Evolutionary conservation across 2,113 vertebrate species (phyloP), one percentile per base, ranked within the genome.

Genomic region (Coptodon rendalli): DNA sequence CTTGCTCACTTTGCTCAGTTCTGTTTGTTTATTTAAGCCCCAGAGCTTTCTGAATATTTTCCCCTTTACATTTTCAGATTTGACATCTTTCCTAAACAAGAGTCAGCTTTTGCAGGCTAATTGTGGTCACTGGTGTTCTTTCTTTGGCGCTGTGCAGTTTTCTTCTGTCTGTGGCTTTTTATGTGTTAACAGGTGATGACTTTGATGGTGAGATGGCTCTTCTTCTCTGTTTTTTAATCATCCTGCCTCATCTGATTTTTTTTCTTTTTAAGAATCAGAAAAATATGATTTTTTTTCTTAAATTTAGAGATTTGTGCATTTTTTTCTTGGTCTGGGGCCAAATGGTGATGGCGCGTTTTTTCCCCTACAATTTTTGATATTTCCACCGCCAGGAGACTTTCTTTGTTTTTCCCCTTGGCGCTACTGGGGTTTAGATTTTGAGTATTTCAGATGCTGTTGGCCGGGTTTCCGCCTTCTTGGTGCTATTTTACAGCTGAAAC

Each of bases 401-500:
- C 22, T 48, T 45, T 76, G 24, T 48, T 76, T 27, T 29, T 0
- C 43, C 8, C 8, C 3, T 24, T 43, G n/a, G 36, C 13, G 38
- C 12, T 73, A 45, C 68, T 7, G 68, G 27, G 68, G 16, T 76
- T 45, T 27, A 27, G 40, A 76, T 45, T 76, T 76, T 29, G 40
- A 76, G 24, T 17, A 45, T 76, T 76, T 50, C 24, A 76, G 43
- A 76, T 29, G 43, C 24, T 29, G 71, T 43, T 76, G 43, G 71
- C 9, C n/a, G 68, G 9, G 14, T 48, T 48, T 45, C 22, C 40
- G 14, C 24, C 40, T 76, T 48, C 24, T 50, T 48, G 24, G 16
- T 31, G 24, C 27, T 19, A 76, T 76, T 76, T 76, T 76, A 76
- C 71, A 50, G 43, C 24, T 76, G 24, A 50, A 12, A 76, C 43